Conservation (phyloP, 2,113 vertebrate genomes). For the Campylorhamphus procurvoides region DNA sequence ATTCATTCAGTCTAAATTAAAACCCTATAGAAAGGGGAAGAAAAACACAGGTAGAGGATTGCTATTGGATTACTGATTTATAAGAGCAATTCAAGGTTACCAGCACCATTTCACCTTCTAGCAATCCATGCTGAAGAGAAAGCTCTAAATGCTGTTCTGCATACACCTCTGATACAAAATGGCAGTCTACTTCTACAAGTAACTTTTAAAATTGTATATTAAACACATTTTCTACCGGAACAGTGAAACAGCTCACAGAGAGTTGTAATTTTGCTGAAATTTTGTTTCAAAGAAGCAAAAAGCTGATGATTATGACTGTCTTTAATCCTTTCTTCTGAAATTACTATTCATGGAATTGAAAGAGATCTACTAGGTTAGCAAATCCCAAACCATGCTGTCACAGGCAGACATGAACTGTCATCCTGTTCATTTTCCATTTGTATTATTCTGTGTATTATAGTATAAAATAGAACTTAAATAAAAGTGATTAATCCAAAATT, state of each 20-base stretch:
- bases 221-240: background rate
- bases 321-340: conserved; percentile 61
- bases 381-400: conserved; percentile 49
- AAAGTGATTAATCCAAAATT: conserved; percentile 6
- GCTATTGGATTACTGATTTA: background rate
- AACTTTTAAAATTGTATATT: background rate
- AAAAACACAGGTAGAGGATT: background rate
- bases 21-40: background rate
- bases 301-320: conserved; percentile 9
- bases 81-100: background rate
- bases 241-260: background rate
- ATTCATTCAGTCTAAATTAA: background rate
- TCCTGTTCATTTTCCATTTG: conserved; percentile 46
- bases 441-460: conserved; percentile 23
- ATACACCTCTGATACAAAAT: background rate
- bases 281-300: conserved; percentile 45
- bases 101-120: background rate
- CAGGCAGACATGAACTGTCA: conserved; percentile 33
- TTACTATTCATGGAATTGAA: conserved; percentile 60
- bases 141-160: background rate
- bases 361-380: conserved; percentile 61
- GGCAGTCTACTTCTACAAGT: background rate
- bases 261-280: conserved; percentile 41
- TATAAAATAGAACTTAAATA: conserved; percentile 33
- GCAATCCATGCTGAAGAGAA: background rate